Conservation (phyloP, 2,797 vertebrate species). For the Leucoraja ocellata region DNA sequence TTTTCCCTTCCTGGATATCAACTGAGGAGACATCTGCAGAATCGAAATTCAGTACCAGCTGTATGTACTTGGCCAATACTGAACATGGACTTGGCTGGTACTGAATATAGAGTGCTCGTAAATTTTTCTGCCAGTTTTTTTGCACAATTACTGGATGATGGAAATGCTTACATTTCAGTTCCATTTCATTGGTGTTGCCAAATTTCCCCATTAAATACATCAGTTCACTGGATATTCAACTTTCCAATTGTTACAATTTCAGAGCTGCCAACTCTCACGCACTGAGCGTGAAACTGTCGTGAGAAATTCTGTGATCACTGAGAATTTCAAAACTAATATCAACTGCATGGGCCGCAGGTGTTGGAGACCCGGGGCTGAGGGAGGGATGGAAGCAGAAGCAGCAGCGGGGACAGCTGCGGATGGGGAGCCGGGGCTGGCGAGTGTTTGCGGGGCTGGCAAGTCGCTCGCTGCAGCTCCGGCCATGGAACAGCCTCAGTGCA, state of each 20-base stretch:
- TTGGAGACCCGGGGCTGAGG: too few relatives aligned
- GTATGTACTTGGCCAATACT: constrained; percentile 28
- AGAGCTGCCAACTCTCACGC: too few relatives aligned
- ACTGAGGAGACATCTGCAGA: constrained; percentile 32
- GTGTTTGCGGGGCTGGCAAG: too few relatives aligned
- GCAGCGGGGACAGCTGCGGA: too few relatives aligned
- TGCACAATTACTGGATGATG: constrained; percentile 24
- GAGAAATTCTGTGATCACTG: too few relatives aligned
- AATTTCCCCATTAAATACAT: not conserved
- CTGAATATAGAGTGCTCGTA: not conserved
- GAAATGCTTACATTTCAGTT: constrained; percentile 5
- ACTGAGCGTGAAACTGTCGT: too few relatives aligned
- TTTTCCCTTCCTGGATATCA: constrained; percentile 28
- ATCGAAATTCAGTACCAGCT: constrained; percentile 24
- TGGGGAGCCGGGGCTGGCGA: too few relatives aligned
- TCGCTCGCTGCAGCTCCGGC: too few relatives aligned
- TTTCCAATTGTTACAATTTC: not conserved
- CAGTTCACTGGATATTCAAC: not conserved
- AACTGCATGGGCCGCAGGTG: too few relatives aligned
- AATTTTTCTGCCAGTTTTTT: constrained; percentile 5
- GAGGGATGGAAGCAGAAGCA: too few relatives aligned
- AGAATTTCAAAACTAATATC: too few relatives aligned
- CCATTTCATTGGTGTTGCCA: not conserved
- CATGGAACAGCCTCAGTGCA: too few relatives aligned
- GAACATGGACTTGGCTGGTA: constrained; percentile 21